Evolutionary conservation across 2,888 invertebrate genomes (phyloP).

Genomic region (Vanessa cardui): DNA sequence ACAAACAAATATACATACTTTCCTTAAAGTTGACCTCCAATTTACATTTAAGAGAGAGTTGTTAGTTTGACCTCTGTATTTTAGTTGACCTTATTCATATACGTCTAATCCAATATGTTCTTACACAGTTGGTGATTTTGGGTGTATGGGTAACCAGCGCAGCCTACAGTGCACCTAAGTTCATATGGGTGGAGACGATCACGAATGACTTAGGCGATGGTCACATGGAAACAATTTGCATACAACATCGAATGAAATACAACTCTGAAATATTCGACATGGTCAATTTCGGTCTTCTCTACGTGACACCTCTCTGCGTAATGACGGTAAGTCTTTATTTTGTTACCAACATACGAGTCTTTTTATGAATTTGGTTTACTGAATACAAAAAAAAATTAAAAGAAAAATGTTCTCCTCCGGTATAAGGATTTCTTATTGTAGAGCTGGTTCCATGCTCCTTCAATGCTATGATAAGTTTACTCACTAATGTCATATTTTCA

Average conservation of each 20-base stretch:
- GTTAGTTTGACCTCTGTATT: neutral
- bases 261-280: constrained; percentile 90
- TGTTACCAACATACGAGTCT: neutral
- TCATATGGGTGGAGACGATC: constrained; percentile 91
- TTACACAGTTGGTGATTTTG: constrained; percentile 86
- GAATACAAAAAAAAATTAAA: neutral
- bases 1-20: no score
- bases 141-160: constrained; percentile 93
- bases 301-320: constrained; percentile 90
- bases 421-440: no score
- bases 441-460: no score
- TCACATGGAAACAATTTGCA: constrained; percentile 87
- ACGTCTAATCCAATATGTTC: constrained; percentile 20
- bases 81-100: neutral
- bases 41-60: no score
- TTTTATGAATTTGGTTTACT: neutral
- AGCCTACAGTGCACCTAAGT: constrained; percentile 91
- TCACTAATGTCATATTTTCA: no score
- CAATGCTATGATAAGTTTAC: no score
- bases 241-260: constrained; percentile 88
- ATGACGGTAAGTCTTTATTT: constrained; percentile 85
- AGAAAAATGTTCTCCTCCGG: neutral
- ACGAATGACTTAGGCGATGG: constrained; percentile 83
- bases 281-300: constrained; percentile 91
- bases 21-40: no score